Percentiles rank a stretch among this genome's conserved stretches.
These are phyloP conservation scores for Holothuria glaberrima DNA, from an alignment of 35 echinoderm and acorn worm genomes.

Conservation along the genomic window DNA sequence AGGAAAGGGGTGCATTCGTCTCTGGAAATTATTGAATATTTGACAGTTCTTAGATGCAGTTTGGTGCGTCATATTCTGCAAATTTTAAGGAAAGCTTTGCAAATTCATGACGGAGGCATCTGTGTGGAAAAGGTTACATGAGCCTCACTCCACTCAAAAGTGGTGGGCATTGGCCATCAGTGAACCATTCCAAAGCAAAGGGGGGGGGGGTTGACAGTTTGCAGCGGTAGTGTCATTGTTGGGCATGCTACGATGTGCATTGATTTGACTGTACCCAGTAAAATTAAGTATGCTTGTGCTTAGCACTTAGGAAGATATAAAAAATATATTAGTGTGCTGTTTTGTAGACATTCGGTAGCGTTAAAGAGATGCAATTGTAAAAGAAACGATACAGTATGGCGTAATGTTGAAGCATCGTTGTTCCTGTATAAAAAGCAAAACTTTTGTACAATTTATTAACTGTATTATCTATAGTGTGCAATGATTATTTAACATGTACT, in stretches of 20 bases:
- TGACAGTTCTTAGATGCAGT: no score
- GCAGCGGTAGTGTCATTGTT: background rate
- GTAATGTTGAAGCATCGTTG: conserved; percentile 14
- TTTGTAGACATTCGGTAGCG: background rate
- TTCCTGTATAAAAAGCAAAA: conserved; percentile 50
- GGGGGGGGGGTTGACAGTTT: no score
- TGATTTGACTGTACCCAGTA: background rate
- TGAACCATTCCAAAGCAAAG: no score
- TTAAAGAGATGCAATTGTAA: background rate
- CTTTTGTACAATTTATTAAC: conserved; percentile 57
- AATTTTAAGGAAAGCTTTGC: no score
- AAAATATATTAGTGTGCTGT: background rate
- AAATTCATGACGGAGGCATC: no score
- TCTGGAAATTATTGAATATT: no score
- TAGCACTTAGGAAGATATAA: background rate
- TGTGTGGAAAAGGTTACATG: no score
- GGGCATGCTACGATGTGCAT: background rate
- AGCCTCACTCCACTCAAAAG: no score
- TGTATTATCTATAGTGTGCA: conserved; percentile 60
- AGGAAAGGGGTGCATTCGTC: no score
- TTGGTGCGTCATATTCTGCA: no score
- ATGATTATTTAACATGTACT: conserved; percentile 64
- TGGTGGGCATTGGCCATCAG: no score
- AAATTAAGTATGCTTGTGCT: background rate
- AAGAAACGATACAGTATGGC: background rate